Conservation (phyloP, 30 jellyfish, hydroid and myxozoan species). For the Clytia hemisphaerica region DNA sequence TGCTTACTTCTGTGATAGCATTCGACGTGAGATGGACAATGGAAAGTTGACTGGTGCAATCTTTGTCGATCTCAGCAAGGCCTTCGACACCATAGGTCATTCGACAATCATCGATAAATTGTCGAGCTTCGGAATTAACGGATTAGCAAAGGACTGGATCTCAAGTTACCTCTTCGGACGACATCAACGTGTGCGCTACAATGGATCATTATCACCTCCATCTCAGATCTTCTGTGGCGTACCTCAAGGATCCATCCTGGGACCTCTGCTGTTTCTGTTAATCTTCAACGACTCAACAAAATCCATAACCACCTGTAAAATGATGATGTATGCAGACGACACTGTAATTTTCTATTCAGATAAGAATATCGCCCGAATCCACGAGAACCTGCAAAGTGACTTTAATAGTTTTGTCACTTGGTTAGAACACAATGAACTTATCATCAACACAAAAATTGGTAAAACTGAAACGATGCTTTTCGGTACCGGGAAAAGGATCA, state of each 20-base stretch:
- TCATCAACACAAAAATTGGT: too few species aligned
- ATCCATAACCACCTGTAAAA: too few species aligned
- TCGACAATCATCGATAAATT: conserved; percentile 34
- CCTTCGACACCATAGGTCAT: conserved; percentile 49
- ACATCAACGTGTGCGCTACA: conserved; percentile 37
- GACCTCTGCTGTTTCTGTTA: conserved; percentile 25
- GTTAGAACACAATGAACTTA: too few species aligned
- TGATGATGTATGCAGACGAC: too few species aligned
- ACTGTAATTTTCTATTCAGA: too few species aligned
- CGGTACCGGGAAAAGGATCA: too few species aligned
- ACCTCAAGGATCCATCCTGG: conserved; percentile 36
- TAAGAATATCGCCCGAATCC: too few species aligned
- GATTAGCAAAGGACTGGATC: conserved; percentile 37
- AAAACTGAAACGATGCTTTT: too few species aligned
- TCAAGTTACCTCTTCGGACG: conserved; percentile 46
- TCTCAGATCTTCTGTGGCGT: conserved; percentile 23
- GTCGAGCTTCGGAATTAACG: conserved; percentile 44
- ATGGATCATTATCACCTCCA: conserved; percentile 29
- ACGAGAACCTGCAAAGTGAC: too few species aligned
- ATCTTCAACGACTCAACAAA: conserved; percentile 26
- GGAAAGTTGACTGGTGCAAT: conserved; percentile 40
- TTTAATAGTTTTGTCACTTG: too few species aligned
- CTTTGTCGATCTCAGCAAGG: conserved; percentile 32
- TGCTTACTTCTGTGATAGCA: conserved; percentile 39
- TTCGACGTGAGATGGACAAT: conserved; percentile 37